Base-by-base conservation (phyloP, 64 coral and sea anemone species). In the Orbicella faveolata region DNA sequence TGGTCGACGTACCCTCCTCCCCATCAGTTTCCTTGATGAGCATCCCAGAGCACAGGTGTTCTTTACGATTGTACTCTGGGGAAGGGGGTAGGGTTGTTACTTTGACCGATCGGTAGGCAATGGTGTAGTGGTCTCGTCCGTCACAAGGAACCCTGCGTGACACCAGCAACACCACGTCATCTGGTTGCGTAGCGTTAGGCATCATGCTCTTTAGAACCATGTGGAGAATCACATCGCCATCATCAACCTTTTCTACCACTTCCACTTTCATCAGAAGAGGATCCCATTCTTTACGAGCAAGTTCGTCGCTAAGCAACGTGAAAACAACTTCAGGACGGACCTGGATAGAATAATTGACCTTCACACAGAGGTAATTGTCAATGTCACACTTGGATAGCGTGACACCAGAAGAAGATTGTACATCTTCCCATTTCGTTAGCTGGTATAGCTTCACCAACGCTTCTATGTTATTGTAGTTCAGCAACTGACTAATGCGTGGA, bases 101-200 rank as follows among this genome's bases (percentile, higher is more conserved):
- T 34, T 61, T 88, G 39, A 95, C 90, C 14, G 94, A 95, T 7
- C 94, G 84, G 75, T 95, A 95, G 23, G 94, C 94, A 61, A 95
- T 92, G 23, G 75, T 88, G 90, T 83, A 92, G 63, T 78, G 84
- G 73, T 95, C 94, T 74, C 87, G 73, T 33, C 51, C 66, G 26
- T 88, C 90, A 52, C 77, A 67, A 4, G 93, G 78, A 20, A 74
- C 79, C 44, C 94, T 80, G 39, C 93, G 81, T 52, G 93, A 94
- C 74, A 94, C 93, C 33, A 94, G 41, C 41, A 94, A 72, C 1
- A 94, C 93, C 18, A 94, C 9, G 63, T 94, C 93, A 80, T 94
- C 88, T 18, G 93, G 88, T 86, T 87, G 90, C 4, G 73, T 73
- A 21, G 75, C 88, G 53, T 77, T 67, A 80, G 30, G 79, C 67